Percentiles rank a stretch among this genome's conserved stretches.
Evolutionary conservation across 2,113 vertebrate species (phyloP).

Genomic region (Leucosticte australis): DNA sequence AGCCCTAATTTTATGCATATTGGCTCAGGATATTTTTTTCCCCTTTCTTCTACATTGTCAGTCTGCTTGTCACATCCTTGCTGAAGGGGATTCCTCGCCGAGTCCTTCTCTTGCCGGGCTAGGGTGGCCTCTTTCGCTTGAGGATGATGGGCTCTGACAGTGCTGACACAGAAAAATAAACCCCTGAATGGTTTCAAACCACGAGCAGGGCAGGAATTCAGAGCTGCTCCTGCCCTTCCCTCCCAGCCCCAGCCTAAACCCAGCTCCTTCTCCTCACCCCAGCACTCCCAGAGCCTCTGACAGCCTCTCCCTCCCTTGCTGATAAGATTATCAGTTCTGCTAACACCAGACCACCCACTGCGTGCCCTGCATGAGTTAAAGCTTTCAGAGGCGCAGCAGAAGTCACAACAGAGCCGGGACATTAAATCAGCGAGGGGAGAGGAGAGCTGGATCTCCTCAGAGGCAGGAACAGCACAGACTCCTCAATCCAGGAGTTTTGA

Average conservation of each 20-base stretch:
- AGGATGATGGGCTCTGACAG: conserved; percentile 59
- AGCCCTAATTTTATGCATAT: background rate
- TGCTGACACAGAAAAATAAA: conserved; percentile 68
- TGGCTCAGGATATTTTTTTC: background rate
- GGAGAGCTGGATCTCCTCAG: background rate
- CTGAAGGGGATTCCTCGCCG: conserved; percentile 63
- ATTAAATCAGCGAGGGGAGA: background rate
- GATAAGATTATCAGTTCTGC: background rate
- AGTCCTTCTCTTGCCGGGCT: conserved; percentile 11
- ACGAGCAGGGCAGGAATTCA: background rate
- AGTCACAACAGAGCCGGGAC: background rate
- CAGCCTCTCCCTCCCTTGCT: background rate
- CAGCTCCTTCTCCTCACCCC: background rate
- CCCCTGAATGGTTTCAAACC: conserved; percentile 38
- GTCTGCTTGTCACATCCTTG: conserved; percentile 60
- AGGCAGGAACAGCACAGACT: background rate
- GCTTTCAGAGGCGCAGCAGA: background rate
- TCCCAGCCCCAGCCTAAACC: background rate
- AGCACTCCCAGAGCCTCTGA: background rate
- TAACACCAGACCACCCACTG: background rate
- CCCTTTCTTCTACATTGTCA: background rate
- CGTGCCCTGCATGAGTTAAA: background rate
- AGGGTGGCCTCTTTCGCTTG: conserved; percentile 60
- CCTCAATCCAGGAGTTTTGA: background rate
- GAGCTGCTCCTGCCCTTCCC: background rate